phyloP scores from a whole-genome alignment of 2,113 vertebrate species.

The Lipotes vexillifer region DNA sequence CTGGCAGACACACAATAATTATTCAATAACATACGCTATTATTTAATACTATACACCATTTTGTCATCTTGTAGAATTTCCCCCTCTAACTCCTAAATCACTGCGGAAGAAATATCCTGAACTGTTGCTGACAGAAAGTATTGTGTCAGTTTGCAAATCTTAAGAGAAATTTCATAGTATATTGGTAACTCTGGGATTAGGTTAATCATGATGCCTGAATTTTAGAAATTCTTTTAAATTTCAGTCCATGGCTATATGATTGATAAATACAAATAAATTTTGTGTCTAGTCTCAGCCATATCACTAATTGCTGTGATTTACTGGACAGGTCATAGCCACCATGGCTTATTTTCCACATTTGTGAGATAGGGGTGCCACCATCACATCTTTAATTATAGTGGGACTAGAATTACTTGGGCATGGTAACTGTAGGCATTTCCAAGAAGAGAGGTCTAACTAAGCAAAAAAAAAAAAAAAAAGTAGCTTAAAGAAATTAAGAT shows the following conservation, averaged over 20 bases:
- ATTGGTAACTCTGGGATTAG: neutral
- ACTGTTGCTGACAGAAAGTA: neutral
- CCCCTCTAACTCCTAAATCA: neutral
- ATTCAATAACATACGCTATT: neutral
- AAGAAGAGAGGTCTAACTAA: neutral
- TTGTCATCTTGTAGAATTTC: neutral
- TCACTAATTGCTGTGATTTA: neutral
- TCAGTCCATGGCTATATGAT: neutral
- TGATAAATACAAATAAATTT: neutral
- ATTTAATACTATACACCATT: slow-evolving; percentile 21
- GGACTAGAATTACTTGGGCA: neutral
- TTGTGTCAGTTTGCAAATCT: slow-evolving; percentile 12
- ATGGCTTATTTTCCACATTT: neutral
- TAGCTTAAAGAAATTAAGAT: neutral
- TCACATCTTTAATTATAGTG: neutral
- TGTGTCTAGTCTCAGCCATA: neutral
- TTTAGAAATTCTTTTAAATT: slow-evolving; percentile 18
- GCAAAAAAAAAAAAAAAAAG: neutral
- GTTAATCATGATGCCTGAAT: neutral
- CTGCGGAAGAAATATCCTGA: neutral
- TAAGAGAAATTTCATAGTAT: neutral
- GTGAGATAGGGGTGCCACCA: neutral
- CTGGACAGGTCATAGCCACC: neutral
- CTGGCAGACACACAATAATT: neutral
- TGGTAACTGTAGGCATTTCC: neutral